A percentile compares a stretch with the other conserved stretches of the same genome.
Evolutionary conservation across 2,888 invertebrate genomes (phyloP).

Genomic region (Meiosimyza decipiens): DNA sequence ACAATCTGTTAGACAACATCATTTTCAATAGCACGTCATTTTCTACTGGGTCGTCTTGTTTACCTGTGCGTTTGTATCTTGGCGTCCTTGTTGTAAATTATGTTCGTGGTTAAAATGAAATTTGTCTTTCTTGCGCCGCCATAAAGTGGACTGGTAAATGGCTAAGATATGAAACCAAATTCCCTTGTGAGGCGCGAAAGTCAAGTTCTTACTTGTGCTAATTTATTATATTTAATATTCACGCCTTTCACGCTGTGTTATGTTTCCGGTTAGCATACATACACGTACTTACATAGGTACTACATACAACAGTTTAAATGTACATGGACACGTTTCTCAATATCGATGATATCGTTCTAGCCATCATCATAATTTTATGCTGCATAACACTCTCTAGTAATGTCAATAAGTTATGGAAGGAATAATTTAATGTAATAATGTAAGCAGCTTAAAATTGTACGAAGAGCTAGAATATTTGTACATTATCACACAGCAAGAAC

Average conservation of each 20-base stretch:
- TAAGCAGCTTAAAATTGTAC: no score
- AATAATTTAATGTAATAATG: no score
- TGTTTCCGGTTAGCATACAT: slow-evolving; percentile 8
- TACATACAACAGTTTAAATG: no score
- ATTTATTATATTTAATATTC: slow-evolving; percentile 29
- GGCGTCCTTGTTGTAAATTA: slow-evolving; percentile 17
- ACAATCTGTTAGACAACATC: no score
- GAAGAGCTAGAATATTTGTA: no score
- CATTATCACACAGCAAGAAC: no score
- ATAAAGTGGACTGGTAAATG: slow-evolving; percentile 22
- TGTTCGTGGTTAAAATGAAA: slow-evolving; percentile 27
- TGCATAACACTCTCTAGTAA: no score
- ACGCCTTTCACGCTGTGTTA: slow-evolving; percentile 20
- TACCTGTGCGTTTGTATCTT: neutral
- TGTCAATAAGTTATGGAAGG: no score
- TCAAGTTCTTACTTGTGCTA: slow-evolving; percentile 26
- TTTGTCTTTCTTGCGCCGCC: slow-evolving; percentile 27
- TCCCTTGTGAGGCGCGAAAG: slow-evolving; percentile 23
- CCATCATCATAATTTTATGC: no score
- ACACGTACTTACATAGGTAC: neutral
- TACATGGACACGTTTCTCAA: no score
- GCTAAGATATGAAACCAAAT: slow-evolving; percentile 27
- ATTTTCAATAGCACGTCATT: no score
- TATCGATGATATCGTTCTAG: no score
- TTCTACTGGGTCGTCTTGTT: neutral